Evolutionary conservation across 2,113 vertebrate genomes (phyloP).

Genomic region (Miniopterus natalensis): DNA sequence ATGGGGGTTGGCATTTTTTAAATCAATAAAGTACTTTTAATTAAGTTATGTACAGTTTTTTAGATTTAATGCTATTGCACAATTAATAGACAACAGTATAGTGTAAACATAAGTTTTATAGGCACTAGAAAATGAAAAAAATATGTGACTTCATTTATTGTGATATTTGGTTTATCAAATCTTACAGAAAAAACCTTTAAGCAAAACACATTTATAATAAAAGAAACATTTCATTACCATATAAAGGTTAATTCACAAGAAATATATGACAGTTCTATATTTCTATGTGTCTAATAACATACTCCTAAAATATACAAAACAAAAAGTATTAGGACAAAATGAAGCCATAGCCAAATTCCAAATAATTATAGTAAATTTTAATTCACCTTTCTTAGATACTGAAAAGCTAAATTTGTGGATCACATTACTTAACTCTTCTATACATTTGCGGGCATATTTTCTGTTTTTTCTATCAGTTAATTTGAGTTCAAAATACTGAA

Average conservation of each 20-base stretch:
- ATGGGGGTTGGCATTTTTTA: neutral
- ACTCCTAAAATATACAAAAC: neutral
- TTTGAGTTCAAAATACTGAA: neutral
- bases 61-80: neutral
- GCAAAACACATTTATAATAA: neutral
- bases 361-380: constrained; percentile 30
- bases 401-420: neutral
- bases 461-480: constrained; percentile 13
- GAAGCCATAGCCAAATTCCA: neutral
- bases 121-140: neutral
- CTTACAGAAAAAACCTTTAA: neutral
- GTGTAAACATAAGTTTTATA: neutral
- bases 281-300: neutral
- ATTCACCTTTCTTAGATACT: neutral
- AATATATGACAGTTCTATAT: neutral
- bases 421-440: neutral
- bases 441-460: neutral
- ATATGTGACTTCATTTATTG: neutral
- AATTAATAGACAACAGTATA: neutral
- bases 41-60: neutral
- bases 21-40: neutral
- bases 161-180: neutral
- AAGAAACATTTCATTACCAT: constrained; percentile 30
- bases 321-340: neutral
- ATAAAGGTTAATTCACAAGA: neutral